Base-by-base conservation (phyloP, 2,113 vertebrate species). In the Eleginops maclovinus region DNA sequence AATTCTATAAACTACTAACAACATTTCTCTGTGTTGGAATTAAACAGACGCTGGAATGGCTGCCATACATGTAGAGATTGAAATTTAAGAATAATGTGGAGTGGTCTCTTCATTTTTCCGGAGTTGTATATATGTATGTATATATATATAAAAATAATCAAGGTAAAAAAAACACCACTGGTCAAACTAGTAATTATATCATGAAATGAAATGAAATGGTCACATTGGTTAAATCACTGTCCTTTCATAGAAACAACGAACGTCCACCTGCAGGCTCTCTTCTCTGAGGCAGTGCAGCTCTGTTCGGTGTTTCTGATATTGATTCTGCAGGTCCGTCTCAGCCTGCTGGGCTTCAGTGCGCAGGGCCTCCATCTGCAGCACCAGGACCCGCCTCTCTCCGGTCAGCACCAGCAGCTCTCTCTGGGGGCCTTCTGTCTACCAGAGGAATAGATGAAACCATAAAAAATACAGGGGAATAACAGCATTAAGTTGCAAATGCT, bases 301-400 rank as follows among this genome's bases (percentile, higher is more conserved):
- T 49, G 73, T 77, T 8, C 69, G 84, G 19, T 96, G 94, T 12
- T 79, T 65, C 47, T 73, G 69, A 66, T 94, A 83, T 51, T 94
- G 87, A 1, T 89, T 73, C 80, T 90, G 85, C 87, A 97, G 90
- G 41, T 96, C 92, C 75, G 69, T 76, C 77, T 96, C 89, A 0
- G 95, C 94, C 0, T 91, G 90, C 24, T 93, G 88, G 58, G 84
- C 90, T 76, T 97, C 95, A 49, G 85, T 84, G 51, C 59, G 82
- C 11, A 96, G 90, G 31, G 94, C 93, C 65, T 96, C 95, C 47
- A 96, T 87, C 89, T 96, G 96, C 62, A 96, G 82, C 44, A 94
- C 85, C 75, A 96, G 86, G 3, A 76, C 36, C 0, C 78, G 81
- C 72, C 92, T 90, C 77, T 97, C 95, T 81, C 36, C 83, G 61